Percentiles rank a stretch among this genome's conserved stretches.
Evolutionary conservation across 2,888 invertebrate species (phyloP).

Genomic region (Platerodrilus igneus): DNA sequence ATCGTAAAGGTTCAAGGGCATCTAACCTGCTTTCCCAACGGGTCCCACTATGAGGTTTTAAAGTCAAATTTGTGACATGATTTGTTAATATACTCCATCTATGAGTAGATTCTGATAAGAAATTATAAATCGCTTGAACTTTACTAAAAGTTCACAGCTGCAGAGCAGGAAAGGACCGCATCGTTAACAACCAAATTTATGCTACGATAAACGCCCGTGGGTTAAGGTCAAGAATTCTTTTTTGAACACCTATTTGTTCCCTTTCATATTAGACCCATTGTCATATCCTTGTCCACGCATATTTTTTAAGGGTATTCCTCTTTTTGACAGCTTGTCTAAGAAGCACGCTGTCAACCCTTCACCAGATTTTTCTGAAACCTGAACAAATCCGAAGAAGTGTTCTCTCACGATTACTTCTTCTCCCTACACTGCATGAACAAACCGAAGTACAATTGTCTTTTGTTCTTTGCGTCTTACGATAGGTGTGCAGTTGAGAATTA

Average conservation of each 20-base stretch:
- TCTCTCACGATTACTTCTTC: neutral
- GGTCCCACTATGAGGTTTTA: no score
- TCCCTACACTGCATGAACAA: neutral
- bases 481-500: conserved; percentile 6
- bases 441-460: conserved; percentile 1
- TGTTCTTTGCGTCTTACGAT: conserved; percentile 2
- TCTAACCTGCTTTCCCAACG: no score
- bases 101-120: no score
- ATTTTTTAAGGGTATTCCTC: neutral
- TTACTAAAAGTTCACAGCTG: no score
- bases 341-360: neutral
- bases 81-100: no score
- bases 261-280: conserved; percentile 5
- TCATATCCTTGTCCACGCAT: conserved; percentile 7
- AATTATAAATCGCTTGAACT: no score
- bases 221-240: conserved; percentile 2
- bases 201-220: conserved; percentile 4
- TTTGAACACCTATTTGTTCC: conserved; percentile 6
- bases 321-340: neutral
- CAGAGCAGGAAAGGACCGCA: no score
- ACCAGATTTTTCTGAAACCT: neutral
- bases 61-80: no score
- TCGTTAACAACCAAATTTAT: conserved; percentile 1
- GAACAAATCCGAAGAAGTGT: no score
- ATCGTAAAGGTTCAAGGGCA: no score